Percentiles rank a stretch among this genome's conserved stretches.
phyloP scores from a whole-genome alignment of 2,888 invertebrate genomes.

The Drosophila neotestacea region DNA sequence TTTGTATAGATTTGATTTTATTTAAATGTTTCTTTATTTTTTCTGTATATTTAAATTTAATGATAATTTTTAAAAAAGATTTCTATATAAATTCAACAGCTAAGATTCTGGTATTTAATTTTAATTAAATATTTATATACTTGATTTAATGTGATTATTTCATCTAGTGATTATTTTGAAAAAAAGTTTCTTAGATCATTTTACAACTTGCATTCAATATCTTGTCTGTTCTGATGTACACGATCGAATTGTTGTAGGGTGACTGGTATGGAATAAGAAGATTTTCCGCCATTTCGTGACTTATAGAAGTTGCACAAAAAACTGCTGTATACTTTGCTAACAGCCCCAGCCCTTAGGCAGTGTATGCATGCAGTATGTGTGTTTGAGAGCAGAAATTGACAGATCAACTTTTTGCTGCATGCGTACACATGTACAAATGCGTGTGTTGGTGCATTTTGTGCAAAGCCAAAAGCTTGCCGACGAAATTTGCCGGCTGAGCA shows the following conservation, averaged over 20 bases:
- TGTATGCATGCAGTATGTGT: background rate
- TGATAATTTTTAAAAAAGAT: too few relatives aligned
- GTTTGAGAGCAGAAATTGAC: slow-evolving; percentile 55
- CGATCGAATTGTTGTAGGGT: background rate
- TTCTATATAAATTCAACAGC: too few relatives aligned
- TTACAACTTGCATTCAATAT: background rate
- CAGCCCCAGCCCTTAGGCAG: slow-evolving; percentile 3
- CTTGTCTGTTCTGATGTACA: slow-evolving; percentile 8
- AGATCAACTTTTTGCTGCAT: slow-evolving; percentile 65
- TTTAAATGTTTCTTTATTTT: too few relatives aligned
- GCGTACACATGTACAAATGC: slow-evolving; percentile 17
- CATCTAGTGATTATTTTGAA: too few relatives aligned
- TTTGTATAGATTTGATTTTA: too few relatives aligned
- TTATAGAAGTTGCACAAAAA: slow-evolving; percentile 39
- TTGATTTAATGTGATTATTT: too few relatives aligned
- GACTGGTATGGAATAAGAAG: slow-evolving; percentile 21
- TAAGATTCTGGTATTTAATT: too few relatives aligned
- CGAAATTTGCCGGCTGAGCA: slow-evolving; percentile 61
- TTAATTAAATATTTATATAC: too few relatives aligned
- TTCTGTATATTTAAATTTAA: too few relatives aligned
- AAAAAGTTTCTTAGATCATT: too few relatives aligned
- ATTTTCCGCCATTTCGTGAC: slow-evolving; percentile 38
- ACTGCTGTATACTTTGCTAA: slow-evolving; percentile 22
- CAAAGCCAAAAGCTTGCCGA: slow-evolving; percentile 42
- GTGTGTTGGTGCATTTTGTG: slow-evolving; percentile 37